These are phyloP conservation scores for Dromius quadrimaculatus DNA, from an alignment of 2,888 invertebrate genomes.

Conservation along the genomic window DNA sequence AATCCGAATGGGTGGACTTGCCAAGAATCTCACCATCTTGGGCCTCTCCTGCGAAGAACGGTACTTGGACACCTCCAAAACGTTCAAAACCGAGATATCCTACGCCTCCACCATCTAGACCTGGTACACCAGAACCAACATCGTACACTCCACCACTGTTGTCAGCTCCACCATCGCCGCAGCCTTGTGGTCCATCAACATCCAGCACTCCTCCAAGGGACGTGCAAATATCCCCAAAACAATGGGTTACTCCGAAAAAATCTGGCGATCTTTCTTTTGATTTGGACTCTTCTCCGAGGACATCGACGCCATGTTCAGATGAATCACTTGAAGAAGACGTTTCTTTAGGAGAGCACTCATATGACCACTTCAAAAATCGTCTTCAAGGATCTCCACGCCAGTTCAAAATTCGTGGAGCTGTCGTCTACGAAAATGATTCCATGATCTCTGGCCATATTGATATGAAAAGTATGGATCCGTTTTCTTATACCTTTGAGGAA, in stretches of 20 bases:
- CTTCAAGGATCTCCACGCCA: slow-evolving; percentile 5
- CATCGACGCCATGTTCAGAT: slow-evolving; percentile 32
- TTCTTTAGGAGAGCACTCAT: background rate
- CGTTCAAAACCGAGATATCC: no score
- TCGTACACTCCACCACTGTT: background rate
- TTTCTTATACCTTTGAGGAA: slow-evolving; percentile 12
- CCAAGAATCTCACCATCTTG: background rate
- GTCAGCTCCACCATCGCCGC: background rate
- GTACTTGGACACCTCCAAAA: background rate
- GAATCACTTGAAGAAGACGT: background rate
- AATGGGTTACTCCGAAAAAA: slow-evolving; percentile 2
- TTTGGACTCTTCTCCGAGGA: slow-evolving; percentile 27
- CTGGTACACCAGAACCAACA: background rate
- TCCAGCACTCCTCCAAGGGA: background rate
- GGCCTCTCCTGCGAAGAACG: background rate
- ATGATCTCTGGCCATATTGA: slow-evolving; percentile 38
- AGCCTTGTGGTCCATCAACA: background rate
- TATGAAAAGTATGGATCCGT: slow-evolving; percentile 22
- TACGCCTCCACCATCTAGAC: background rate
- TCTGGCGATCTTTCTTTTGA: background rate
- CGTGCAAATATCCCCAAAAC: background rate
- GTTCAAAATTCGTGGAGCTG: slow-evolving; percentile 31
- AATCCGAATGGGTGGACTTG: background rate
- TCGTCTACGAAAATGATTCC: background rate
- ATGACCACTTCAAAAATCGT: slow-evolving; percentile 31